Base-by-base conservation (phyloP, 2,888 invertebrate species). In the Cloeon dipterum region DNA sequence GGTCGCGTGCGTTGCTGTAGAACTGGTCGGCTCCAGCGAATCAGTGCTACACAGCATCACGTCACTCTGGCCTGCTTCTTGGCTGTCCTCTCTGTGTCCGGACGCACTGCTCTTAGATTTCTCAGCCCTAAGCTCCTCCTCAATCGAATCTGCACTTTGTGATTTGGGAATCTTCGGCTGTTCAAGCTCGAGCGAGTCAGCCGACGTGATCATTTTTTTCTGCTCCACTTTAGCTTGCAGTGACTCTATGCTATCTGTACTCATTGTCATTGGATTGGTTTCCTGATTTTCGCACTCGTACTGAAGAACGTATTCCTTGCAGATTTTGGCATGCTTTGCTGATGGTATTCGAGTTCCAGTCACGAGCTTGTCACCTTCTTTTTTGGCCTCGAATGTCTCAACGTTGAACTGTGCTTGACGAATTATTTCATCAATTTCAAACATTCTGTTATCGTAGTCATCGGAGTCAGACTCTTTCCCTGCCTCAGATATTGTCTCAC, bases 1-100 rank as follows among this genome's bases (percentile, higher is more conserved):
- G 1, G 81, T 81, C 10, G 81, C 82, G 46, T 81, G 70, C 2
- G 82, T 82, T 1, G 77, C 79, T 33, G 74, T 72, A 1, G 79
- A 77, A 45, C 78, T 79, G 7, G 78, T 75, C 3, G 71, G 74
- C 48, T 81, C 81, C 37, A 78, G 52, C 44, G 74, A 77, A 44
- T 74, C 75, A 0, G 72, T 73, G 47, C 74, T 75, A 33, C 72
- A 72, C 48, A 72, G 46, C 57, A 66, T 68, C 17, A 49, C 42
- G 34, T 47, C 47, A 34, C 41, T 35, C 8, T 39, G 42, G 34
- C 40, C 40, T 20, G 42, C 36, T 14, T 39, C 39, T 13, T 41
- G 45, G 37, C 44, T 47, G 26, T 60, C 59, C 38, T 56, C 55
- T 46, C 48, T 55, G 36, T 49, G 44, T 3, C 59, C 58, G 46